Base-by-base conservation (phyloP, 2,888 invertebrate genomes). In the Clistopyga incitator region DNA sequence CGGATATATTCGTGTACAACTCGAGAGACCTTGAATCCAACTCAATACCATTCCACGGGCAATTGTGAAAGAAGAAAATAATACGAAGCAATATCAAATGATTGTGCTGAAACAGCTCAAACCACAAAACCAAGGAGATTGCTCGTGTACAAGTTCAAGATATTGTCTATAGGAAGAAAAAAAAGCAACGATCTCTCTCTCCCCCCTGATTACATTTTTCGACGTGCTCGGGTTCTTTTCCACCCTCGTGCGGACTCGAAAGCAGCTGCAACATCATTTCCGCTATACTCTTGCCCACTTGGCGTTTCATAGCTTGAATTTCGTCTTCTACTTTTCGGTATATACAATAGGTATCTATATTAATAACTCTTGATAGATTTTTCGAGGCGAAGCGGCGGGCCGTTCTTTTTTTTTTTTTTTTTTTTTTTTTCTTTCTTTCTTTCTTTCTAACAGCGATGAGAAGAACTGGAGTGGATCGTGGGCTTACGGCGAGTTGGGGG, bases 161-260 rank as follows among this genome's bases (percentile, higher is more conserved):
- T 34, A 47, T 47, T 52, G 15, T 52, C 42, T n/a, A 59, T 65
- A 71, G 71, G 56, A 71, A 20, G 59, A 68, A 65, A 74, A 70
- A 29, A 29, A 6, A 13, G 15, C 11, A n/a, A n/a, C n/a, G n/a
- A n/a, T n/a, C n/a, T n/a, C n/a, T n/a, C n/a, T n/a, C n/a, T n/a
- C n/a, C 6, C 45, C 38, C 79, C 56, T 65, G 78, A 79, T 83
- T 75, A 61, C 29, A 42, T 68, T 81, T 83, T 84, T 80, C 85
- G 84, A 78, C 71, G 84, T 85, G 85, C 82, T 84, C 79, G 81
- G 81, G 83, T 78, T 79, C 76, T 72, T 84, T 85, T 85, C 72
- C 81, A 84, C 78, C 59, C 78, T 81, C 80, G 72, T 76, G n/a
- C n/a, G 76, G 65, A 29, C 71, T 81, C 20, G 34, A 10, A 29